These are phyloP conservation scores for Tangachromis dhanisi DNA, from an alignment of 2,113 vertebrate species.

Conservation along the genomic window DNA sequence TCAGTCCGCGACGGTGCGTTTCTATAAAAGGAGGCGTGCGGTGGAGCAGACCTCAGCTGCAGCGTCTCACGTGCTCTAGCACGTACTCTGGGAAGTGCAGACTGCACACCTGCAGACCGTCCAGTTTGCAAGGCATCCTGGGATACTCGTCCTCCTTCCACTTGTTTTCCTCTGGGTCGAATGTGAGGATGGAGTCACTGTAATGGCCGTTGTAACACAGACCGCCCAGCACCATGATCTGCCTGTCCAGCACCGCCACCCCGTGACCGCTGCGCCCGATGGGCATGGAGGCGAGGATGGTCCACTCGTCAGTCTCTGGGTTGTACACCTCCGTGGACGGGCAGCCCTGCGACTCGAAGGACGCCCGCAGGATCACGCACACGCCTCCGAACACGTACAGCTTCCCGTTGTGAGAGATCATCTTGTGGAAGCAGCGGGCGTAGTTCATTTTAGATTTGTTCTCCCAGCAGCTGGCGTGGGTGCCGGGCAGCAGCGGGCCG, in stretches of 20 bases:
- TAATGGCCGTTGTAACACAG: slow-evolving; percentile 99
- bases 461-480: slow-evolving; percentile 95
- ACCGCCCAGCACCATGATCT: slow-evolving; percentile 98
- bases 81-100: slow-evolving; percentile 97
- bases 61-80: slow-evolving; percentile 91
- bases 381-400: slow-evolving; percentile 98
- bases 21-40: slow-evolving; percentile 17
- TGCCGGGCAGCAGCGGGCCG: slow-evolving; percentile 47
- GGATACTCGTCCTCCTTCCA: slow-evolving; percentile 99
- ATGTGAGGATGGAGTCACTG: slow-evolving; percentile 98
- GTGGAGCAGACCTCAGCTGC: slow-evolving; percentile 77
- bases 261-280: slow-evolving; percentile 97
- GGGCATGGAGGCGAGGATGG: slow-evolving; percentile 98
- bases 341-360: slow-evolving; percentile 98
- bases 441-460: slow-evolving; percentile 99
- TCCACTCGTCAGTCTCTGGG: slow-evolving; percentile 94
- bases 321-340: slow-evolving; percentile 97
- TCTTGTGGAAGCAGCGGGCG: slow-evolving; percentile 98
- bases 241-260: slow-evolving; percentile 92
- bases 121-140: slow-evolving; percentile 98
- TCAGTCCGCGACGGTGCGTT: background rate
- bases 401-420: slow-evolving; percentile 98
- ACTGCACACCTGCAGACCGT: slow-evolving; percentile 97
- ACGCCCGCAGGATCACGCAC: slow-evolving; percentile 94
- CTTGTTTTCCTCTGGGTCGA: slow-evolving; percentile 97